Percentiles rank a stretch among this genome's conserved stretches.
Conservation (phyloP, 2,888 invertebrate species). For the Barypeithes pellucidus region DNA sequence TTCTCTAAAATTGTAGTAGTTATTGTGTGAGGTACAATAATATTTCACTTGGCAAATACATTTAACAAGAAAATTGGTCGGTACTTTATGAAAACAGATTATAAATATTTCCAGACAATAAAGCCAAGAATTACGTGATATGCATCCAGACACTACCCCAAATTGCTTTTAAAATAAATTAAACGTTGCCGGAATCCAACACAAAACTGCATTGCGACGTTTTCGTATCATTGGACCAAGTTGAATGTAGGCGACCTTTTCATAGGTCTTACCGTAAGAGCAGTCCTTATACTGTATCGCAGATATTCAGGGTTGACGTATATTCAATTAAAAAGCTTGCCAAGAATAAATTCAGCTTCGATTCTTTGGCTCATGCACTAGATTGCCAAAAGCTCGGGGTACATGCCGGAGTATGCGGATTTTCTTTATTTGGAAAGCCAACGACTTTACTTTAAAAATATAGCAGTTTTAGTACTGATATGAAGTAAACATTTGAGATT, state of each 20-base stretch:
- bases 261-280: conserved; percentile 25
- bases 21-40: too few species aligned
- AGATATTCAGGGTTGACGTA: conserved; percentile 57
- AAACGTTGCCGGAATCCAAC: conserved; percentile 8
- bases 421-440: conserved; percentile 24
- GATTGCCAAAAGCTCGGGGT: conserved; percentile 41
- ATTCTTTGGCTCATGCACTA: conserved; percentile 44
- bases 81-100: not conserved
- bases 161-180: conserved; percentile 19
- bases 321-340: conserved; percentile 60
- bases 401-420: not conserved
- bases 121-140: not conserved
- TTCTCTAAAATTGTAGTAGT: too few species aligned
- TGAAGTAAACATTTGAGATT: too few species aligned
- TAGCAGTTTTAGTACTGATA: too few species aligned
- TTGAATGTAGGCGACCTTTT: conserved; percentile 46
- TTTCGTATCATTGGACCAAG: conserved; percentile 46
- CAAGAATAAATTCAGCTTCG: conserved; percentile 52
- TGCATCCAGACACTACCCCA: conserved; percentile 17
- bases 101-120: not conserved
- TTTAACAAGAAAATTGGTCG: not conserved
- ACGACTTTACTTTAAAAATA: not conserved
- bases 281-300: conserved; percentile 42
- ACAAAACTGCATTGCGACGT: conserved; percentile 41
- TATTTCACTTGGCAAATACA: too few species aligned